Evolutionary conservation across 2,888 invertebrate species (phyloP), one percentile per base, ranked within the genome.

Genomic region (Hydriomena furcata): DNA sequence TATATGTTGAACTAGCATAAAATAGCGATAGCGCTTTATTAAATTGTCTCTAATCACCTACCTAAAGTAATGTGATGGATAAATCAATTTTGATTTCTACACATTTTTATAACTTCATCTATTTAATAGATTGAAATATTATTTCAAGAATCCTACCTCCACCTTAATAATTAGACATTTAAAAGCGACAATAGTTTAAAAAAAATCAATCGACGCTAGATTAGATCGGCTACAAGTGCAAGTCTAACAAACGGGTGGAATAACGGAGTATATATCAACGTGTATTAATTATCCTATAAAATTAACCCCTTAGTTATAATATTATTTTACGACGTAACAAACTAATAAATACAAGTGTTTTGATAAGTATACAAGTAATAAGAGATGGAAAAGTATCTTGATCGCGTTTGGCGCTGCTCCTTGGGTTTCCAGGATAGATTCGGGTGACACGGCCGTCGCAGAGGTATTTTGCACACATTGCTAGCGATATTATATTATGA

Each of bases 401-500:
- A 35, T 58, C 34, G 43, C 11, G 10, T 11, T 31, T 57, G 42
- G 53, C 38, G 41, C 31, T 46, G 59, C 65, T 66, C 65, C 60
- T 51, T 44, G 64, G 52, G 69, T 72, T 76, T 83, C 81, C 80
- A 73, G 71, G 66, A 71, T 49, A 60, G 84, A 84, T 86, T 88
- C 87, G 88, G 86, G 88, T 85, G 83, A 82, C 79, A 67, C 75
- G 74, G 61, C 65, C 79, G 75, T 71, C 74, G 73, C 60, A 63
- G 74, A 76, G 82, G 78, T 78, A 73, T 75, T 82, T 86, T 86
- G 88, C 89, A 88, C 89, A 89, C 89, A 88, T 87, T 85, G 87
- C 86, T 87, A 84, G 84, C 78, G 79, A 82, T 84, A 82, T 76
- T 64, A 70, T 65, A 71, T 65, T 65, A 74, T 81, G 79, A 73